Evolutionary conservation across 2,113 vertebrate species (phyloP).

Genomic region (Ptychochromis oligacanthus): DNA sequence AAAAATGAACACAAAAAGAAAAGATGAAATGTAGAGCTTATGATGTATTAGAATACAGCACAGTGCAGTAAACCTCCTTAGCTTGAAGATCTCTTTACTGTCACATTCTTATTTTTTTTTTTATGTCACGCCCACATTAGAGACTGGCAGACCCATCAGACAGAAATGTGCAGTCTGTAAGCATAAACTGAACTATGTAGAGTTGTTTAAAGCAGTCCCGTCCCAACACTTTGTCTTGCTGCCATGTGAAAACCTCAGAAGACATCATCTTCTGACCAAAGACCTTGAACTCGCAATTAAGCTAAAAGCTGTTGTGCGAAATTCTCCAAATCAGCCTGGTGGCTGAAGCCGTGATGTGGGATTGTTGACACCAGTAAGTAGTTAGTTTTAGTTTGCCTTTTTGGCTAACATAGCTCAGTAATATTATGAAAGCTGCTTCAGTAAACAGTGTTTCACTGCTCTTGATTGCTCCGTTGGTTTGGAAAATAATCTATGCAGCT

Average conservation of each 20-base stretch:
- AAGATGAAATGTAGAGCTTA: not conserved
- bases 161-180: not conserved
- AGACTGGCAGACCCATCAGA: not conserved
- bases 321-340: not conserved
- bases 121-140: not conserved
- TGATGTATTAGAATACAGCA: not conserved
- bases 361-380: not conserved
- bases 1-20: not conserved
- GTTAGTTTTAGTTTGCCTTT: not conserved
- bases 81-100: not conserved
- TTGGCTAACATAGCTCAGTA: not conserved
- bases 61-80: not conserved
- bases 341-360: not conserved
- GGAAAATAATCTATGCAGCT: not conserved
- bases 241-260: conserved; percentile 2
- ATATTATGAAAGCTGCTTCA: not conserved
- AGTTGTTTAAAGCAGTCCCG: not conserved
- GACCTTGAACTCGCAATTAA: not conserved
- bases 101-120: not conserved
- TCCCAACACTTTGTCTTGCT: not conserved
- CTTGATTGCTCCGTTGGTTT: not conserved
- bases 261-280: not conserved
- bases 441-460: not conserved
- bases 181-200: not conserved
- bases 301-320: not conserved